Evolutionary conservation across 2,888 invertebrate genomes (phyloP), one percentile per base, ranked within the genome.

Genomic region (Crematogaster levior): DNA sequence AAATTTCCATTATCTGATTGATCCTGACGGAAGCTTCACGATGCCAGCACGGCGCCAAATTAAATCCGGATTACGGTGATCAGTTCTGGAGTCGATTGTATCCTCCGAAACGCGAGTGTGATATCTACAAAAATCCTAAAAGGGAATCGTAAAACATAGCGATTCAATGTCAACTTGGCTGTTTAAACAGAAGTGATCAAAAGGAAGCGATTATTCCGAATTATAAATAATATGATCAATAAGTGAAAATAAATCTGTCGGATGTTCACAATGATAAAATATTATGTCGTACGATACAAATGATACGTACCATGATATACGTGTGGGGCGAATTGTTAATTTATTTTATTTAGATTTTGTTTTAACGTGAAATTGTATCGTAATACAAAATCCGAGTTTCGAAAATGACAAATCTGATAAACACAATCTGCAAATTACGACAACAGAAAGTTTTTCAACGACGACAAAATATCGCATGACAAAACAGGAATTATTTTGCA

Each of bases 1-100:
- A 24, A 66, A 18, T 79, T 56, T 24, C 43, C 56, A 43, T 79
- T 79, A 79, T 79, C 70, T n/a, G 77, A 68, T 79, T 51, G 34
- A 79, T 79, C 34, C 43, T 12, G 43, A 7, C 56, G 24, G 12
- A 4, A 51, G 6, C 24, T 18, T 37, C 70, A 21, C 18, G 21
- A 53, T 43, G 6, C 7, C 43, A 18, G 40, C 15, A 27, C 53
- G 68, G 43, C 53, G 30, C 56, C 68, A 43, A 56, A 79, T 79
- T 43, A 58, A 34, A 58, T 34, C 56, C 40, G 77, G 43, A 79
- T 77, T 77, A 68, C 46, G 9, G 70, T 56, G 70, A 79, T 79
- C 68, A 68, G 53, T 68, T 53, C 34, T 21, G 30, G 70, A 79
- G 58, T 70, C 43, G 7, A 68, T 56, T 58, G 70, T 77, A 43